Evolutionary conservation across 2,797 vertebrate species (phyloP).

Genomic region (Crypturellus tataupa): DNA sequence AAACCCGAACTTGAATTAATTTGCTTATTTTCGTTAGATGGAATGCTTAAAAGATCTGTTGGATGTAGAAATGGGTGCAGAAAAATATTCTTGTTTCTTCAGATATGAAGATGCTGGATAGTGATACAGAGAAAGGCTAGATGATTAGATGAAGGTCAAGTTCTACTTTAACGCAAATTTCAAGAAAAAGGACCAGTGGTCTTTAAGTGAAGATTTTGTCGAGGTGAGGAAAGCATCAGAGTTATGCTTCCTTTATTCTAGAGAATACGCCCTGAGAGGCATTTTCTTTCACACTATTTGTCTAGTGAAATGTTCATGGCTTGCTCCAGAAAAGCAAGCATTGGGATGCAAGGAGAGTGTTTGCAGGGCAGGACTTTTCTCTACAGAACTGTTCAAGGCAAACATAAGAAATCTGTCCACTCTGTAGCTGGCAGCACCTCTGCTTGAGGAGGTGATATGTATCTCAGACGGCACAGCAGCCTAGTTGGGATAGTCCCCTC

Average conservation of each 20-base stretch:
- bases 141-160: background rate
- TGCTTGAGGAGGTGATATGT: fast-evolving
- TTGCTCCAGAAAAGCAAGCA: background rate
- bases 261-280: background rate
- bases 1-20: background rate
- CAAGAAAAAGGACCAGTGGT: background rate
- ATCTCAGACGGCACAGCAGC: background rate
- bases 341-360: background rate
- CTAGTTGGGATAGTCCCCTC: fast-evolving
- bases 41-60: background rate
- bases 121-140: background rate
- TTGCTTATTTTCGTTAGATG: background rate
- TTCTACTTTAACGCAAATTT: background rate
- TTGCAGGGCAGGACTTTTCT: background rate
- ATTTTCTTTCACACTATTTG: background rate
- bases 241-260: background rate
- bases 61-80: background rate
- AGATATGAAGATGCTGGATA: background rate
- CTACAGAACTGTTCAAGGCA: background rate
- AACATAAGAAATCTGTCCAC: background rate
- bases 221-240: background rate
- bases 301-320: background rate
- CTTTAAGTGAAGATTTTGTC: background rate
- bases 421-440: background rate
- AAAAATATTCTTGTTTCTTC: background rate